Evolutionary conservation across 2,797 vertebrate species (phyloP).

Genomic region (Amphiprion clarkii): DNA sequence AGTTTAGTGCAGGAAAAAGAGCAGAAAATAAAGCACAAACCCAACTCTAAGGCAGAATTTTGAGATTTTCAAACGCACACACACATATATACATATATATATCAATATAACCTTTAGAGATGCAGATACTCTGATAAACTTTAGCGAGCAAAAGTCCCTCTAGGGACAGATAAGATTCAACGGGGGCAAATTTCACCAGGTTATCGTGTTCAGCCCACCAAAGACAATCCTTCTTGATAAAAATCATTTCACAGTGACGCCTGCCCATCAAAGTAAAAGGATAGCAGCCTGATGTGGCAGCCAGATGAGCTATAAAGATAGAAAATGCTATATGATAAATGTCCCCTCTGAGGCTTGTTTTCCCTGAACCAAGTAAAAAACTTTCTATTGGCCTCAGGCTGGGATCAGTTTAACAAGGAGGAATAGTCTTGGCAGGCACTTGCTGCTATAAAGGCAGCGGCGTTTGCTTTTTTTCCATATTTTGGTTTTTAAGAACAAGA

Average conservation of each 20-base stretch:
- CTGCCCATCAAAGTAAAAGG: constrained; percentile 29
- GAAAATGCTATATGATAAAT: constrained; percentile 59
- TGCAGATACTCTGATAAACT: constrained; percentile 6
- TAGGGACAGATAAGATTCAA: constrained; percentile 40
- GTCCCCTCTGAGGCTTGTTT: constrained; percentile 43
- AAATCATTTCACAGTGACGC: constrained; percentile 47
- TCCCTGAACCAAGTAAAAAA: constrained; percentile 56
- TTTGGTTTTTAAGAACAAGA: constrained; percentile 13
- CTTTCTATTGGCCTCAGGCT: constrained; percentile 51
- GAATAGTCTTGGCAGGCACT: constrained; percentile 32
- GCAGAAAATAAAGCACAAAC: not conserved
- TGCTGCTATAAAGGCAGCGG: constrained; percentile 24
- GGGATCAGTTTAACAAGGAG: constrained; percentile 51
- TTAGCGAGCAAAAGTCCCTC: constrained; percentile 13
- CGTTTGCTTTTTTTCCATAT: constrained; percentile 7
- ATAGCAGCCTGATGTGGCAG: constrained; percentile 34
- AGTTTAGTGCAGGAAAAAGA: not conserved
- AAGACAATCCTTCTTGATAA: constrained; percentile 44
- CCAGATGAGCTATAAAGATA: constrained; percentile 60
- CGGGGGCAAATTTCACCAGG: constrained; percentile 29
- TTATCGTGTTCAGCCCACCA: constrained; percentile 37
- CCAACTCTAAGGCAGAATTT: not conserved
- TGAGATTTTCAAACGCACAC: not conserved
- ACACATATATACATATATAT: not conserved
- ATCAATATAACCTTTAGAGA: constrained; percentile 33